Evolutionary conservation across 2,797 vertebrate genomes (phyloP), one percentile per base, ranked within the genome.

Genomic region (Sebastes reedi): DNA sequence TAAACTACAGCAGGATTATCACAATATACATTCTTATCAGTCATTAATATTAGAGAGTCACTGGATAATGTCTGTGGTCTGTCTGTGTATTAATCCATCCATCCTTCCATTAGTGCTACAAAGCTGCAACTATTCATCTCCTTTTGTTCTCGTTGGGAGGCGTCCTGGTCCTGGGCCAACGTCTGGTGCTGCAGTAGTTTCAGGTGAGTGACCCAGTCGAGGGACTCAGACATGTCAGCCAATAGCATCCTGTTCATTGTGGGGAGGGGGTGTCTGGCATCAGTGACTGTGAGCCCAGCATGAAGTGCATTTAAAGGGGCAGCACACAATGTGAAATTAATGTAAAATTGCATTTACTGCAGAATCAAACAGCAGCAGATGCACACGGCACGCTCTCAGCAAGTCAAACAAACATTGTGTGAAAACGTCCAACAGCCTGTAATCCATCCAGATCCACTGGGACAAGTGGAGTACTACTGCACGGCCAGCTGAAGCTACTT

Each of bases 141-240:
- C 11, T 24, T 18, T 25, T 73, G 39, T 64, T 24, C 13, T 32
- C 8, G 67, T 27, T 62, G 32, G 39, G 7, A 52, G 22, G 52
- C 36, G 11, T 74, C 72, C 24, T 30, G n/a, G 36, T 36, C 39
- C 13, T 22, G 24, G 25, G 67, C 14, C 24, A 74, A 11, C 54
- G 25, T 46, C 25, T 65, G 36, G 39, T 27, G 52, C 30, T 46
- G 65, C n/a, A 77, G 68, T 36, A 56, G 71, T 74, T 77, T 81
- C 30, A 75, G 20, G 50, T 65, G 65, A 68, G 9, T 73, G 75
- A 81, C 56, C 46, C 22, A 62, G 59, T 64, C 32, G 74, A 81
- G 62, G 25, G 61, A 70, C 25, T 81, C 25, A 46, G 71, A 80
- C 25, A 54, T 64, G 78, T 78, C 69, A 69, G 75, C 27, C 77